These are phyloP conservation scores for Ditula angustiorana DNA, from an alignment of 2,888 invertebrate species.

Conservation along the genomic window DNA sequence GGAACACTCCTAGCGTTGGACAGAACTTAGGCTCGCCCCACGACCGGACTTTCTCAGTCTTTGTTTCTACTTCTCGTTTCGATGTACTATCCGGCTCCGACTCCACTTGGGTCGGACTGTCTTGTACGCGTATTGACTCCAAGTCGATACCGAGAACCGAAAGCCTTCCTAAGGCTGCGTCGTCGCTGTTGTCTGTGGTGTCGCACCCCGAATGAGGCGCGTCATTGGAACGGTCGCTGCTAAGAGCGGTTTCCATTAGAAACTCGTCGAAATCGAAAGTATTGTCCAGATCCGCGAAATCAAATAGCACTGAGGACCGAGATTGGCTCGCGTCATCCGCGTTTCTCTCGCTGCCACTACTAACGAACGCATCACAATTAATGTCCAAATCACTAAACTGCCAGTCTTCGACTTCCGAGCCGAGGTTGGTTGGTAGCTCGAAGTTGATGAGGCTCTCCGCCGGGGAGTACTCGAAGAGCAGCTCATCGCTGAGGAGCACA, in stretches of 20 bases:
- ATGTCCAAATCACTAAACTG: slow-evolving; percentile 73
- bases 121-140: slow-evolving; percentile 59
- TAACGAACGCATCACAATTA: slow-evolving; percentile 72
- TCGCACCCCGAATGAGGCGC: slow-evolving; percentile 58
- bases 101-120: slow-evolving; percentile 57
- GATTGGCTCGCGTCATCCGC: slow-evolving; percentile 61
- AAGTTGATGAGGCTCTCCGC: slow-evolving; percentile 79
- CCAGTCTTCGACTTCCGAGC: slow-evolving; percentile 65
- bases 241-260: slow-evolving; percentile 66
- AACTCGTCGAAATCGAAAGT: slow-evolving; percentile 73
- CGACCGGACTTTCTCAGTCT: slow-evolving; percentile 59
- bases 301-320: slow-evolving; percentile 65
- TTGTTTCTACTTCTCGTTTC: slow-evolving; percentile 43
- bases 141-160: slow-evolving; percentile 57
- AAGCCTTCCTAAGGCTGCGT: slow-evolving; percentile 48
- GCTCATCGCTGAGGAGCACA: slow-evolving; percentile 70
- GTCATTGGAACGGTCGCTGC: slow-evolving; percentile 65
- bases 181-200: slow-evolving; percentile 58
- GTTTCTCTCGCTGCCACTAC: slow-evolving; percentile 65
- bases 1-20: slow-evolving; percentile 85
- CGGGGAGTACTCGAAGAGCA: slow-evolving; percentile 75
- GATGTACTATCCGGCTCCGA: slow-evolving; percentile 50
- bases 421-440: slow-evolving; percentile 67
- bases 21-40: slow-evolving; percentile 77
- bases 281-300: slow-evolving; percentile 75